A percentile compares a stretch with the other conserved stretches of the same genome.
phyloP scores from a whole-genome alignment of 1,140 invertebrate species.

The Gryllus bimaculatus region DNA sequence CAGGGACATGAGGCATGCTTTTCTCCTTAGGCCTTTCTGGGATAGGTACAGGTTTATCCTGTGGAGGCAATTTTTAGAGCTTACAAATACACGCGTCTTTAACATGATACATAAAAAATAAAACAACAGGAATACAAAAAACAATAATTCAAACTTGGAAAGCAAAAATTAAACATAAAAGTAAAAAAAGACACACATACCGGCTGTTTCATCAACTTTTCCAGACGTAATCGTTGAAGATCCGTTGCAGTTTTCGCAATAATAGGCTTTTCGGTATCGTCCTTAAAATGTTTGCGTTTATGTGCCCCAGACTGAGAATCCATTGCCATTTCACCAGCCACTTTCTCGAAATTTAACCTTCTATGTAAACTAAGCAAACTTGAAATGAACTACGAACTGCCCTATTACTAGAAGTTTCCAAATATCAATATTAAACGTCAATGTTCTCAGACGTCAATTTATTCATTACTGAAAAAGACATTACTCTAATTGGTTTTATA shows the following conservation, averaged over 20 bases:
- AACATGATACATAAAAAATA: background rate
- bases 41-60: conserved; percentile 83
- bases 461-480: no score
- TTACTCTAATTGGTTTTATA: no score
- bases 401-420: no score
- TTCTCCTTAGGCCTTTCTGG: conserved; percentile 73
- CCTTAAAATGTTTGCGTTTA: background rate
- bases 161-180: background rate
- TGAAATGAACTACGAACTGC: no score
- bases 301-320: no score
- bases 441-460: no score
- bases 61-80: conserved; percentile 17
- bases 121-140: background rate
- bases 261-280: conserved; percentile 7
- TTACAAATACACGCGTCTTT: background rate
- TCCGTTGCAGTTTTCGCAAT: conserved; percentile 16
- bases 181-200: background rate
- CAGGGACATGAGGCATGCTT: conserved; percentile 67
- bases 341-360: no score
- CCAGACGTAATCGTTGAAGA: conserved; percentile 15
- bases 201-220: conserved; percentile 16
- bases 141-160: background rate
- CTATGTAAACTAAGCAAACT: no score
- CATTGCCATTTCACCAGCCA: no score
- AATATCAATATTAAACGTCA: no score